Evolutionary conservation across 2,888 invertebrate genomes (phyloP), one percentile per base, ranked within the genome.

Genomic region (Nemotelus nigrinus): DNA sequence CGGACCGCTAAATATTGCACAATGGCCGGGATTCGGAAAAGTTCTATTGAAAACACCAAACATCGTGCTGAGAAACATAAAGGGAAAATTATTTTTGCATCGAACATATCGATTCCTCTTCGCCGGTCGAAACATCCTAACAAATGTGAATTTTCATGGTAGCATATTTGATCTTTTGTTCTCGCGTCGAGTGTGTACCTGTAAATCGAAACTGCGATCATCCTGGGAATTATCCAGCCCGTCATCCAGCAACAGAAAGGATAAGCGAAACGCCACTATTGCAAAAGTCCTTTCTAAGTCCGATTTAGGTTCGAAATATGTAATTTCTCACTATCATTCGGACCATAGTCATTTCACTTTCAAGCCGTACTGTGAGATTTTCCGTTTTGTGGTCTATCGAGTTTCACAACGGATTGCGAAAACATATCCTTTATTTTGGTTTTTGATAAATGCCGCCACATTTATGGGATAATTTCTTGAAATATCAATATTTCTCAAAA

Each of bases 241-340:
- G 63, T 63, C 60, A 74, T 43, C 47, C 3, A 58, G 45, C 44
- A n/a, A 41, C 2, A 8, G 7, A 74, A 74, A 55, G 72, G 74
- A 74, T 74, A 63, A 74, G 44, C 70, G 50, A 47, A 70, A 74
- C 74, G 74, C 74, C 74, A 74, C 74, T 57, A 63, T 63, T 47
- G n/a, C 25, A n/a, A 70, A 43, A 67, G 44, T 53, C 55, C 70
- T 43, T 55, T 45, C 39, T n/a, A 58, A n/a, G 25, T 58, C 70
- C 63, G 63, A 48, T 63, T 63, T 43, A 5, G 63, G 74, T 74
- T 63, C 74, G 41, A 8, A 48, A 39, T 50, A 68, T 47, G 41
- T 58, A 44, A 63, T 74, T 74, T 60, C 48, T 39, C 50, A 25
- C 41, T 63, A 63, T 74, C n/a, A n/a, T 74, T 74, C 50, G 48